Evolutionary conservation across 2,113 vertebrate species (phyloP).

Genomic region (Camarhynchus parvulus): DNA sequence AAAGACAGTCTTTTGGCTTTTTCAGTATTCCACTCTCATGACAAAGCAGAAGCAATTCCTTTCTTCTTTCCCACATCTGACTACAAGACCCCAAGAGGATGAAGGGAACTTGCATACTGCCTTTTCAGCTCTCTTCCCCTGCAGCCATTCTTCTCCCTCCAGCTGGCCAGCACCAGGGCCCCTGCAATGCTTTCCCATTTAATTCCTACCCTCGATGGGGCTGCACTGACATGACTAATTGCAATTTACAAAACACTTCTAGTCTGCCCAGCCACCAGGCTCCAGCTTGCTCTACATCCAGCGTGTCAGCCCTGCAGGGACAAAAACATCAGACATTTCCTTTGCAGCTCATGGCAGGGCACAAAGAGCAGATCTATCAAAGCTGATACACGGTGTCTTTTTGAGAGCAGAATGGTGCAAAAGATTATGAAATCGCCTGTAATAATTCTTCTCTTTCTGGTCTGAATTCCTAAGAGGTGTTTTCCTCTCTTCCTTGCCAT

Average conservation of each 20-base stretch:
- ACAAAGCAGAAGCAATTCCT: not conserved
- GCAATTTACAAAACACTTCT: not conserved
- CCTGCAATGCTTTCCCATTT: not conserved
- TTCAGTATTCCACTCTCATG: not conserved
- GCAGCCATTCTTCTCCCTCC: not conserved
- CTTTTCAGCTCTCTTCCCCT: not conserved
- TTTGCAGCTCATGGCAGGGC: not conserved
- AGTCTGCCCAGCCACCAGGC: not conserved
- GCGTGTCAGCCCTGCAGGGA: not conserved
- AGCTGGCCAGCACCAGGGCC: not conserved
- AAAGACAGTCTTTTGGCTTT: not conserved
- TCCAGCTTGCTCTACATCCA: not conserved
- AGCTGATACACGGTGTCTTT: not conserved
- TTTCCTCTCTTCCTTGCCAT: not conserved
- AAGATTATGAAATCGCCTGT: constrained; percentile 25
- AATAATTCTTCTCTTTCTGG: constrained; percentile 48
- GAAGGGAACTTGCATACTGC: not conserved
- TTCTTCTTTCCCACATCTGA: not conserved
- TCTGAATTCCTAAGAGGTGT: constrained; percentile 43
- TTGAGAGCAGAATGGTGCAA: not conserved
- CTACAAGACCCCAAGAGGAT: not conserved
- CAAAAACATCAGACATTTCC: not conserved
- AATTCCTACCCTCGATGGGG: not conserved
- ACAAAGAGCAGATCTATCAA: not conserved
- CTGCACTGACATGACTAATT: not conserved